Base-by-base conservation (phyloP, 92 coral and sea anemone species). In the Zoanthus sansibaricus region DNA sequence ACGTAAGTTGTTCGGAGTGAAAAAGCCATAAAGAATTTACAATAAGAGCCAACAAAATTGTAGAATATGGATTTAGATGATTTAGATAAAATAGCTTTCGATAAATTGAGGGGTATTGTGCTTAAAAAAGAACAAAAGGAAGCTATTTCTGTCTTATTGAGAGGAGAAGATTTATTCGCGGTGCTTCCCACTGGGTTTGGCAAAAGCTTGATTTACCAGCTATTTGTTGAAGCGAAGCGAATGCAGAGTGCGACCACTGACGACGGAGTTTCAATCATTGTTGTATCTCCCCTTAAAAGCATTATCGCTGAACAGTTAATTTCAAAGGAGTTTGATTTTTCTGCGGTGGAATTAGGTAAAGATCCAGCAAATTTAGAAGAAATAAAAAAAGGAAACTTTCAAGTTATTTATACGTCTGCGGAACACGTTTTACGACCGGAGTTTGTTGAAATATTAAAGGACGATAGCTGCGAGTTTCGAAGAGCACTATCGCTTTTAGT, bases 381-480 rank as follows among this genome's bases (percentile, higher is more conserved):
- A n/a, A n/a, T n/a, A n/a, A n/a, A n/a, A 55, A 61, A 61, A 61
- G 72, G 45, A 31, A 21, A 68, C 20, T 68, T 68, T 68, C 72
- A 68, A 3, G 21, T 31, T 68, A 68, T 68, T 25, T 21, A 68
- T 44, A 68, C 73, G 44, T 25, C 73, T 8, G 73, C 73, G 25
- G 73, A 68, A 68, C 73, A 21, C 73, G 73, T 68, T 68, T 68
- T 68, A 32, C 73, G 12, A 68, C 73, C 45, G 45, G 73, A 68
- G 73, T 68, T 68, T 68, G 45, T 68, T 10, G 45, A 68, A 68
- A 25, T 68, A 68, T 30, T 32, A 68, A 68, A 68, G 25, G 73
- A 68, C 73, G 45, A 68, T 68, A 31, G 46, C 73, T 68, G 45
- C 73, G 44, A 5, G 45, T 68, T 68, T 68, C 16, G 44, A 68